These are phyloP conservation scores for Xerus inauris DNA, from an alignment of 2,113 vertebrate genomes.

Conservation along the genomic window DNA sequence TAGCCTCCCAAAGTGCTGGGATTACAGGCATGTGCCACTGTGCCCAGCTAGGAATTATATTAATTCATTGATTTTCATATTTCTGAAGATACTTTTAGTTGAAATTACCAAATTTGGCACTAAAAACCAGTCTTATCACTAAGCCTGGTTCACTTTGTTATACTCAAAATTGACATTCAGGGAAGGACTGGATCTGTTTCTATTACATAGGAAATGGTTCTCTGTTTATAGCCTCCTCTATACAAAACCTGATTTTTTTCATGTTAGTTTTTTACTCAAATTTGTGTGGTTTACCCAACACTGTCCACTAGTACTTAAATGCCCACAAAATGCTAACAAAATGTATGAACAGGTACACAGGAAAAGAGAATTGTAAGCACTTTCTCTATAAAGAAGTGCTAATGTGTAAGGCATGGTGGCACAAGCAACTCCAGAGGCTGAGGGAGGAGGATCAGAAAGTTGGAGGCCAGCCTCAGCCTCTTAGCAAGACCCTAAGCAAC, in stretches of 20 bases:
- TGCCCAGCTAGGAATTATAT: too few species aligned
- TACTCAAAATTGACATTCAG: background rate
- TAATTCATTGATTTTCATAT: background rate
- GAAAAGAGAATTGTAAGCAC: background rate
- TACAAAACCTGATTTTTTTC: background rate
- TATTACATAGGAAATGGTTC: background rate
- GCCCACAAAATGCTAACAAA: background rate
- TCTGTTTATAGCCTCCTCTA: background rate
- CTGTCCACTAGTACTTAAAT: background rate
- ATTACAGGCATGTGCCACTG: too few species aligned
- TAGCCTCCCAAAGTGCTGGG: too few species aligned
- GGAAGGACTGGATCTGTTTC: background rate
- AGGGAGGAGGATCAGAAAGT: background rate
- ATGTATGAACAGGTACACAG: accelerated
- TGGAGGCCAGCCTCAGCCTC: background rate
- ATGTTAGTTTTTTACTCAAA: background rate
- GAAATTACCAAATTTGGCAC: background rate
- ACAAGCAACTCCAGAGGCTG: background rate
- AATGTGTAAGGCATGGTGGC: background rate
- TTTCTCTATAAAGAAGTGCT: background rate
- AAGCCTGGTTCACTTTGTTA: background rate
- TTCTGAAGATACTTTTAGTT: conserved; percentile 3
- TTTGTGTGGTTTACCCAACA: background rate
- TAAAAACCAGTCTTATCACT: background rate
- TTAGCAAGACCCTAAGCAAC: background rate